Conservation (phyloP, 1,140 invertebrate species). For the Brachionus rotundiformis region DNA sequence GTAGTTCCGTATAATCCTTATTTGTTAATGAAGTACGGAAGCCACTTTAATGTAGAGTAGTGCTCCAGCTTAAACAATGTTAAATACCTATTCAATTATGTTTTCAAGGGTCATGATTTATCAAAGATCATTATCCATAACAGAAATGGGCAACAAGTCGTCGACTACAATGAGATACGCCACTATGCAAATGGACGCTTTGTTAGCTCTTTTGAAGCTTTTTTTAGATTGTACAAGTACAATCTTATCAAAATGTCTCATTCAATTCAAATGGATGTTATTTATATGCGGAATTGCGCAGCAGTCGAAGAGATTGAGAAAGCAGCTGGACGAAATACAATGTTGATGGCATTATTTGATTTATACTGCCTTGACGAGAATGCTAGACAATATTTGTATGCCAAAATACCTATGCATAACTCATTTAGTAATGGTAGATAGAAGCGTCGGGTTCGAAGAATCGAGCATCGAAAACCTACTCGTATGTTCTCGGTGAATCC, state of each 20-base stretch:
- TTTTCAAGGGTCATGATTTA: constrained; percentile 57
- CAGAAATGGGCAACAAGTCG: background rate
- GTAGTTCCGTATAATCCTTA: constrained; percentile 53
- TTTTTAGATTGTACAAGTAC: too few species aligned
- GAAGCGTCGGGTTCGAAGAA: background rate
- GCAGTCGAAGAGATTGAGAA: too few species aligned
- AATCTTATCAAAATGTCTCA: background rate
- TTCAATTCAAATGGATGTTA: background rate
- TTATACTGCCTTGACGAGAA: background rate
- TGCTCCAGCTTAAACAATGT: constrained; percentile 53
- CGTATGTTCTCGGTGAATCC: background rate
- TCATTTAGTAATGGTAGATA: background rate
- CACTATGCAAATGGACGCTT: too few species aligned
- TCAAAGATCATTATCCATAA: background rate
- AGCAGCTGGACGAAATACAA: too few species aligned
- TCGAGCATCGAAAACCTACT: background rate
- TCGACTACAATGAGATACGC: background rate
- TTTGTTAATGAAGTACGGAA: constrained; percentile 50
- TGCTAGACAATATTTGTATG: background rate
- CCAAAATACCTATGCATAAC: background rate
- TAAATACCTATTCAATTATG: constrained; percentile 61
- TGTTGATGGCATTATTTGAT: too few species aligned
- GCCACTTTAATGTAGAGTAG: constrained; percentile 55
- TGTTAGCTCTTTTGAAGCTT: too few species aligned
- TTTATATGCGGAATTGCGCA: constrained; percentile 39